Evolutionary conservation across 2,113 vertebrate species (phyloP), one percentile per base, ranked within the genome.

Genomic region (Charadrius vociferus): DNA sequence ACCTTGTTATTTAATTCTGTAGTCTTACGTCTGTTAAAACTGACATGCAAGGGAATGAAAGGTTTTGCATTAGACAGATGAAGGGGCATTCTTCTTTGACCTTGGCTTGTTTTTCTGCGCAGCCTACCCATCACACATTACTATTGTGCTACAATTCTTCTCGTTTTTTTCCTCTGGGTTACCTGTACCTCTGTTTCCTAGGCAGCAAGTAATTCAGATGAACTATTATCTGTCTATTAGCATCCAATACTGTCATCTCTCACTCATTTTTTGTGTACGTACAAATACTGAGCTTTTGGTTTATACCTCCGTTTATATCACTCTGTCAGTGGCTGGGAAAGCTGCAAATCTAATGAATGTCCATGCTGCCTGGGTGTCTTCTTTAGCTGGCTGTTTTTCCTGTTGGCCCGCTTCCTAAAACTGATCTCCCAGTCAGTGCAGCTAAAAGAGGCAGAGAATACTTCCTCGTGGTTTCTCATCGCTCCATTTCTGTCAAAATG

Each of bases 371-470:
- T 83, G 29, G 7, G 6, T 75, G 11, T 36, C 34, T 34, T 61
- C 19, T 74, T 70, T 34, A 78, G 20, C 19, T 65, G 32, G 3
- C 19, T 75, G 3, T 18, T 85, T 61, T 78, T 63, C 19, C 16
- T 8, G 53, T 77, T 0, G 0, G 2, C 36, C 13, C 7, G 53
- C 43, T 24, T 90, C 34, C 45, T 68, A 70, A 80, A 85, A 29
- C 53, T 61, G 16, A 66, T 83, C 21, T 90, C 49, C 18, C 10
- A 58, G 16, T 43, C 36, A 68, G 6, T 49, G 53, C 23, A 20
- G 8, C 71, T 73, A 18, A 23, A 77, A 81, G 47, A 58, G n/a
- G 7, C 53, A 90, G 66, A 59, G 36, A 52, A 62, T 55, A 21
- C 27, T 63, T 91, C 22, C 15, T 37, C 2, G 36, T 81, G 16